Base-by-base conservation (phyloP, 2,888 invertebrate genomes). In the Clostera curtula region DNA sequence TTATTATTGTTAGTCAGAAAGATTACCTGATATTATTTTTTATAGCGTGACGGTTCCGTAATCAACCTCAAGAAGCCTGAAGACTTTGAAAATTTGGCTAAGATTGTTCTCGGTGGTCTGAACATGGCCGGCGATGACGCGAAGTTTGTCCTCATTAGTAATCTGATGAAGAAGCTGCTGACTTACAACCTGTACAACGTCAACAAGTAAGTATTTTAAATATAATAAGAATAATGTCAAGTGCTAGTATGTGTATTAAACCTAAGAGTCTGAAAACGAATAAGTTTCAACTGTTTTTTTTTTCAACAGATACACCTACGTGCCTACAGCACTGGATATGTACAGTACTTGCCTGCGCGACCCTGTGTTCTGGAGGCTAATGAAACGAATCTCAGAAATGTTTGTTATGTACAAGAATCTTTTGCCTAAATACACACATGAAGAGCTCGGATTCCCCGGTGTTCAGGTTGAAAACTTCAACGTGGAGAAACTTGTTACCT, bases 331-430 rank as follows among this genome's bases (percentile, higher is more conserved):
- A 7, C 64, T 90, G 43, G 87, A 90, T 51, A 86, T 87, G 63
- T 87, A 86, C 60, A 75, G 85, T 31, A 90, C 90, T 2, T 86
- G 88, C 49, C 65, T 90, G 51, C 88, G 91, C 27, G 92, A 93
- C 68, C 92, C 92, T 7, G 85, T 89, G 29, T 91, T 89, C 86
- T 93, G 89, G 80, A 86, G 85, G 43, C 68, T 91, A 42, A 87
- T 88, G 75, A 88, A 89, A 63, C 87, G 87, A 39, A 67, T 90
- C 55, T 56, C 80, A 22, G 69, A 85, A 36, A 82, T 73, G 40
- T 86, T 86, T 64, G 68, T 76, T 36, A 80, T 86, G 26, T 90
- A 88, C 85, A 89, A 89, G 68, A 62, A 73, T 30, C 72, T 80
- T 47, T 60, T 89, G 30, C 80, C 85, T 5, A 73, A 71, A 1